Evolutionary conservation across 1,140 invertebrate species (phyloP), one percentile per base, ranked within the genome.

Genomic region (Drosophila busckii): DNA sequence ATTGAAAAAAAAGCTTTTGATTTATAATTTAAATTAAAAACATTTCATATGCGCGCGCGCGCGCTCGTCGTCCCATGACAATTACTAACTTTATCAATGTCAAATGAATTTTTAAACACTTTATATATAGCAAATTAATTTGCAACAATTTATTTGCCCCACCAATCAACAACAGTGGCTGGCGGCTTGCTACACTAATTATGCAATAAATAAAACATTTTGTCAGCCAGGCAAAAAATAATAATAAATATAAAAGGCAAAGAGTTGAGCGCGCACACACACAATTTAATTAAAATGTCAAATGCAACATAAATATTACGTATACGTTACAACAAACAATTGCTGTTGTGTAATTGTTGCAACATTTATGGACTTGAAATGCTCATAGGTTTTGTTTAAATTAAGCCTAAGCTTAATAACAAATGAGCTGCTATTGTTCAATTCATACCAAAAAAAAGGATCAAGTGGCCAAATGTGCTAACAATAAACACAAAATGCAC

Each of bases 261-360:
- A 42, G 44, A n/a, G n/a, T n/a, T n/a, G n/a, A n/a, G n/a, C n/a
- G n/a, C n/a, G n/a, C n/a, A n/a, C n/a, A n/a, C n/a, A n/a, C n/a
- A n/a, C n/a, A 71, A 68, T 73, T 80, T 78, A 78, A 78, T 78
- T 78, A 73, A 71, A 80, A 80, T 78, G 41, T 68, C 62, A 71
- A 80, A 67, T 38, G 68, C 50, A 78, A 73, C 62, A 78, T 80
- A 80, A 80, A 78, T 80, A 67, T 53, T 60, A 45, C 32, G 20
- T 32, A 29, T 54, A 60, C n/a, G n/a, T n/a, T n/a, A n/a, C n/a
- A n/a, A n/a, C n/a, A n/a, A n/a, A n/a, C n/a, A n/a, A n/a, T n/a
- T n/a, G n/a, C n/a, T n/a, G n/a, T n/a, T n/a, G n/a, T n/a, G 45
- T 60, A 28, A 60, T 54, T 13, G 42, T 60, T 7, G 15, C 29